phyloP scores from a whole-genome alignment of 2,888 invertebrate species.

The Tuberolachnus salignus region DNA sequence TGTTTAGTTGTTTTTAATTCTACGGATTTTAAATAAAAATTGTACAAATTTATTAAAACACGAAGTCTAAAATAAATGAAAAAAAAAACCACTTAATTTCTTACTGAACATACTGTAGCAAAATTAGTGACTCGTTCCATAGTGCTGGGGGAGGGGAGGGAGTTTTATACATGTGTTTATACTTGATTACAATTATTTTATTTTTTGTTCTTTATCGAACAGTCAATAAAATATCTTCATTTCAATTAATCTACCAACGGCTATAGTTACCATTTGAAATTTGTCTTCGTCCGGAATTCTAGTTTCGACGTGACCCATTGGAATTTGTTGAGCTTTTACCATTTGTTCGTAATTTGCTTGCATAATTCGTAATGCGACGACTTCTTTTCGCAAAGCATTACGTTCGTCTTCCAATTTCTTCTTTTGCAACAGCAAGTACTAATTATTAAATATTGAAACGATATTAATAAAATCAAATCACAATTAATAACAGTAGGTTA shows the following conservation, averaged over 20 bases:
- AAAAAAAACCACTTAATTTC: no score
- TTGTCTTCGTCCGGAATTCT: constrained; percentile 93
- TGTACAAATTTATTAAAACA: no score
- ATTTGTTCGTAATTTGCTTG: constrained; percentile 96
- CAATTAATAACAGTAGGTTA: no score
- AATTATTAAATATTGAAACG: constrained; percentile 61
- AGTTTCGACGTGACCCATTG: constrained; percentile 85
- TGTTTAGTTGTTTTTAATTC: no score
- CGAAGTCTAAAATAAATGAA: no score
- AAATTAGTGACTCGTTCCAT: no score
- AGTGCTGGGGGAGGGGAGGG: no score
- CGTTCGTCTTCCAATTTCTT: constrained; percentile 95
- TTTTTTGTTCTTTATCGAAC: no score
- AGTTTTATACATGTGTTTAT: no score
- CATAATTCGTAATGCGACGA: constrained; percentile 90
- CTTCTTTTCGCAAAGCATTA: constrained; percentile 86
- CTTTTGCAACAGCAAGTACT: constrained; percentile 88
- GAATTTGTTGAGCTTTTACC: constrained; percentile 91
- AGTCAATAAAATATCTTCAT: background rate
- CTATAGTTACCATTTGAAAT: constrained; percentile 81
- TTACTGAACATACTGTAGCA: no score
- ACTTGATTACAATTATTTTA: no score
- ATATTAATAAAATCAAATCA: background rate
- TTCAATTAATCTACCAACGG: background rate
- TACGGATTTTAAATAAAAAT: no score